Conservation (phyloP, 2,797 vertebrate genomes). For the Coilia nasus region DNA sequence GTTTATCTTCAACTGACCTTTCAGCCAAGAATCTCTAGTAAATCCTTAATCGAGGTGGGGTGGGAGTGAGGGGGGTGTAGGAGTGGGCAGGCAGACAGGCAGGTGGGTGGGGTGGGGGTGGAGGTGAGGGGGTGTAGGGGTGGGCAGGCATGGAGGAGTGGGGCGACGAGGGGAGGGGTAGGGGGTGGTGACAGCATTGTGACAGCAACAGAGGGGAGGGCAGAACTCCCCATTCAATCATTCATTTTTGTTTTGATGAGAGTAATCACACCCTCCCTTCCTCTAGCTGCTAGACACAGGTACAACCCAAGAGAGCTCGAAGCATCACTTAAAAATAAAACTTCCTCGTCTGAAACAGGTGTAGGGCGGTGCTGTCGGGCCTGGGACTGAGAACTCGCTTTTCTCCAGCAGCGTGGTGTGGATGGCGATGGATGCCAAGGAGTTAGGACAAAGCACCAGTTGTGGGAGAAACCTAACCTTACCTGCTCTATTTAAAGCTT, state of each 20-base stretch:
- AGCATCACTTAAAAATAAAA: slow-evolving; percentile 44
- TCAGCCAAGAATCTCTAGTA: not conserved
- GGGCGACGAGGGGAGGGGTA: not conserved
- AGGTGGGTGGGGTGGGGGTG: too few species aligned
- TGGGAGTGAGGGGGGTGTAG: too few species aligned
- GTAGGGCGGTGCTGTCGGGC: not conserved
- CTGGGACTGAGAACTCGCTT: not conserved
- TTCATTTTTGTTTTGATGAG: slow-evolving; percentile 55
- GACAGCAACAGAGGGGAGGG: not conserved
- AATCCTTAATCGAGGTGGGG: too few species aligned
- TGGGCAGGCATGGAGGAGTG: not conserved
- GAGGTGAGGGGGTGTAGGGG: too few species aligned
- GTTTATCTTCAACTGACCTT: not conserved
- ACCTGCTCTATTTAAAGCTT: not conserved
- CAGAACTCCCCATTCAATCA: slow-evolving; percentile 33
- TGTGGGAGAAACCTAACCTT: not conserved
- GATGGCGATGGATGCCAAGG: not conserved
- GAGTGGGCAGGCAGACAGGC: too few species aligned
- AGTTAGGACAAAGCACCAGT: not conserved
- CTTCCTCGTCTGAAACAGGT: not conserved
- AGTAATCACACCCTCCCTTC: slow-evolving; percentile 42
- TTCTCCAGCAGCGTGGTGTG: not conserved
- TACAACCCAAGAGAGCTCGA: slow-evolving; percentile 23
- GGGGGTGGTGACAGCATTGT: not conserved
- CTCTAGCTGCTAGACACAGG: slow-evolving; percentile 37